These are phyloP conservation scores for Sturnira hondurensis DNA, from an alignment of 2,113 vertebrate species.

Conservation along the genomic window DNA sequence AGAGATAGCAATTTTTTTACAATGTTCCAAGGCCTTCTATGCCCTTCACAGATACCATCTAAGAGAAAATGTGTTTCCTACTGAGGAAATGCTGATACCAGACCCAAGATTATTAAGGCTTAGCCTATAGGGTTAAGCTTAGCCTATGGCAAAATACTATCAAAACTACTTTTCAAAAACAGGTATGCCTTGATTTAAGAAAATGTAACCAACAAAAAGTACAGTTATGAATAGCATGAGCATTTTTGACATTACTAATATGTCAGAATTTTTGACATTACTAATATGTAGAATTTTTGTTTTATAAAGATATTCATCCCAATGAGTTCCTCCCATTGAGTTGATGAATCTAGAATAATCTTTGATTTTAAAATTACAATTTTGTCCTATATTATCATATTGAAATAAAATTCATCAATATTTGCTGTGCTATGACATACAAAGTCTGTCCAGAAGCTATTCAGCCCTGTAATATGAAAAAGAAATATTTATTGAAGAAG, in stretches of 20 bases:
- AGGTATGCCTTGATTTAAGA: background rate
- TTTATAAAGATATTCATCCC: constrained; percentile 7
- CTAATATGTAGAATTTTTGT: constrained; percentile 11
- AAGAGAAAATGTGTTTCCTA: constrained; percentile 35
- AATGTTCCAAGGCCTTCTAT: background rate
- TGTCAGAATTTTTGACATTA: no score
- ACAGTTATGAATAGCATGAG: background rate
- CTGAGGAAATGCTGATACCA: background rate
- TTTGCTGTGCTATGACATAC: background rate
- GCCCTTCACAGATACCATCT: background rate
- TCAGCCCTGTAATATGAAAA: no score
- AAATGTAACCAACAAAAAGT: constrained; percentile 3
- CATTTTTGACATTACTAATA: background rate
- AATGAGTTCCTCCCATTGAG: background rate
- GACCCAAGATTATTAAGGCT: background rate
- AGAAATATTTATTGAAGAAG: no score
- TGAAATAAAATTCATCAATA: background rate
- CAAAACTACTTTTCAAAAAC: constrained; percentile 11
- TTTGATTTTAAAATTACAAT: constrained; percentile 4
- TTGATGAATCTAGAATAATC: background rate
- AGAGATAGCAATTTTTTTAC: constrained; percentile 1
- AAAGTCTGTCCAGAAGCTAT: no score
- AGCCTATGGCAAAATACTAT: background rate
- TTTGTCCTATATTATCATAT: background rate
- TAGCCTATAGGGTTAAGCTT: background rate